phyloP scores from a whole-genome alignment of 2,888 invertebrate species.

The Balanococcus diminutus region DNA sequence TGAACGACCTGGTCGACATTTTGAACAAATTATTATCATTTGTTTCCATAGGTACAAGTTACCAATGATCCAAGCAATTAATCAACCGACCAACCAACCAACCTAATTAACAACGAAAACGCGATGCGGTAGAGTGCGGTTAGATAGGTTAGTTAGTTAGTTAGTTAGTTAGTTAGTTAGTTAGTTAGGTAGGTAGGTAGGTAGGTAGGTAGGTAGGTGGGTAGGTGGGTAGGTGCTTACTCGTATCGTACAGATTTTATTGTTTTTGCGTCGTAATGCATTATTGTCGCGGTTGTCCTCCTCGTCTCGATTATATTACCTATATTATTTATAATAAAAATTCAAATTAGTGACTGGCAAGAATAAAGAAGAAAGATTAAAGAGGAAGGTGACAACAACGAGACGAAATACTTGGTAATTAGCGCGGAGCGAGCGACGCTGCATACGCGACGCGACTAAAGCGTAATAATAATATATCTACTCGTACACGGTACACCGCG shows the following conservation, averaged over 20 bases:
- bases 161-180: no score
- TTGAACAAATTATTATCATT: no score
- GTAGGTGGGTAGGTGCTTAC: not conserved
- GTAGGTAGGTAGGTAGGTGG: not conserved
- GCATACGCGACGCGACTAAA: not conserved
- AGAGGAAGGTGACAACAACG: conserved; percentile 43
- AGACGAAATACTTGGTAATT: conserved; percentile 47
- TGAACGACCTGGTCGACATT: no score
- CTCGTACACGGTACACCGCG: not conserved
- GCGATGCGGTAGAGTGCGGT: no score
- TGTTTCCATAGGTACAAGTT: no score
- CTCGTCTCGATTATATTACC: no score
- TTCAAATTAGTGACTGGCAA: conserved; percentile 2
- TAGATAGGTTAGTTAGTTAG: no score
- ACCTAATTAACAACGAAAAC: no score
- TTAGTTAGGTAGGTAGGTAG: no score
- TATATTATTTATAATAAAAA: no score
- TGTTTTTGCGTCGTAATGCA: conserved; percentile 41
- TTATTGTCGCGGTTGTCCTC: not conserved
- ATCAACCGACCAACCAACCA: no score
- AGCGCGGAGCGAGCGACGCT: conserved; percentile 28
- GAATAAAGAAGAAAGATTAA: not conserved
- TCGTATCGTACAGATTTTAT: not conserved
- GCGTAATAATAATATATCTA: conserved; percentile 1
- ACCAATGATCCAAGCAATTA: no score